These are phyloP conservation scores for Heteronetta atricapilla DNA, from an alignment of 2,113 vertebrate species.

Conservation along the genomic window DNA sequence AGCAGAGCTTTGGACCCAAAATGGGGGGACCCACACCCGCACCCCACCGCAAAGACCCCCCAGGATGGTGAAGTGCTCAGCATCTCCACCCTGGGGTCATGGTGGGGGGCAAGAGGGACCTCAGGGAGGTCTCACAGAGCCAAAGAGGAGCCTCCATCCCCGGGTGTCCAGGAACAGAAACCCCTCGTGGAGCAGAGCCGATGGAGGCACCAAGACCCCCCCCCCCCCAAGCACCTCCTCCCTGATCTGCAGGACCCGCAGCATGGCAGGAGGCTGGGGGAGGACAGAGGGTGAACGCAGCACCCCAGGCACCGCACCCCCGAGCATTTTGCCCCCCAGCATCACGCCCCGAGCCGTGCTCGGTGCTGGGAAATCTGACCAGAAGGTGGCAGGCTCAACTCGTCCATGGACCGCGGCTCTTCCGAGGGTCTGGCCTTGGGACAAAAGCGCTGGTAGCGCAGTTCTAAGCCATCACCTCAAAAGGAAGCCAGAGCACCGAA, in stretches of 20 bases:
- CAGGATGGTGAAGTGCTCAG: not conserved
- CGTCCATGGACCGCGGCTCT: not conserved
- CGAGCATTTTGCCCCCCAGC: not conserved
- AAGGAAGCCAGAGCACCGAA: not conserved
- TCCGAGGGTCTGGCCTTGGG: not conserved
- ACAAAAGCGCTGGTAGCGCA: rapidly evolving
- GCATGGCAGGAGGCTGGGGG: not conserved
- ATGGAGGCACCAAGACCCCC: not conserved
- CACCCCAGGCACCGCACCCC: not conserved
- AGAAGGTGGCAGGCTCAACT: slow-evolving; percentile 67
- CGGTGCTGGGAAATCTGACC: not conserved
- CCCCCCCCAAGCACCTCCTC: not conserved
- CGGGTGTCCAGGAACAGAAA: not conserved
- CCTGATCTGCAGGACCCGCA: not conserved
- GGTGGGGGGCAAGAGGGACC: too few species aligned
- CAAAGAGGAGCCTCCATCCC: not conserved
- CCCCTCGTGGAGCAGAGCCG: not conserved
- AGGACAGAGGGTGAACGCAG: not conserved
- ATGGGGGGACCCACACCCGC: rapidly evolving
- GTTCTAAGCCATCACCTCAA: not conserved
- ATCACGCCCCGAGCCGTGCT: not conserved
- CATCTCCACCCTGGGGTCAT: not conserved
- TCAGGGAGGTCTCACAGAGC: not conserved
- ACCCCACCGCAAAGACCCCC: rapidly evolving
- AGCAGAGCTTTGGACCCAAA: not conserved